Percentiles rank a stretch among this genome's conserved stretches.
phyloP scores from a whole-genome alignment of 1,140 invertebrate species.

The Temnothorax nylanderi region DNA sequence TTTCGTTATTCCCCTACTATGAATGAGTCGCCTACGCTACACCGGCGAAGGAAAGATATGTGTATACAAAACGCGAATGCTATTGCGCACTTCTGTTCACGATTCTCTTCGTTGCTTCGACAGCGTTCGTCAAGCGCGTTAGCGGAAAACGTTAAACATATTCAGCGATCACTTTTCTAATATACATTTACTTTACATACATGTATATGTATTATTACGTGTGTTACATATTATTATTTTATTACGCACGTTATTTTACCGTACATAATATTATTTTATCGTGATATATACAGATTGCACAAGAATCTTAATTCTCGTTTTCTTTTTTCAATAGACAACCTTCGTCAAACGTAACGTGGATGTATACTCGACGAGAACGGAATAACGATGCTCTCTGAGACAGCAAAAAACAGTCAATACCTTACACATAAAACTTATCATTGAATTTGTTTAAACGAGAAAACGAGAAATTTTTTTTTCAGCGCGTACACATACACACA shows the following conservation, averaged over 20 bases:
- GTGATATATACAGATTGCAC: background rate
- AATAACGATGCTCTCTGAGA: background rate
- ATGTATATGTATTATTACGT: background rate
- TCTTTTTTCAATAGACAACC: background rate
- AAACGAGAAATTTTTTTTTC: background rate
- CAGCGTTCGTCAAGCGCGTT: background rate
- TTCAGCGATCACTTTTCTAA: background rate
- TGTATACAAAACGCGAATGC: background rate
- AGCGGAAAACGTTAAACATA: background rate
- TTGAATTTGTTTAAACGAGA: slow-evolving; percentile 1
- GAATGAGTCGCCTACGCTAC: slow-evolving; percentile 12
- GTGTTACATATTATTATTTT: background rate
- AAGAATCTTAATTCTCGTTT: background rate
- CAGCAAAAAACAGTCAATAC: background rate
- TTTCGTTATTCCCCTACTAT: slow-evolving; percentile 23
- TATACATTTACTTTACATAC: background rate
- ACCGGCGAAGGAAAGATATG: slow-evolving; percentile 19
- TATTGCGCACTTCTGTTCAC: slow-evolving; percentile 30
- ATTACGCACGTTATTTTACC: background rate
- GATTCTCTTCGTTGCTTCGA: slow-evolving; percentile 8
- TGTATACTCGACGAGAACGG: background rate
- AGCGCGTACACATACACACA: background rate
- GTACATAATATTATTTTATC: background rate
- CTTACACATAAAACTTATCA: background rate
- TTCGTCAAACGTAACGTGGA: background rate